A percentile compares a stretch with the other conserved stretches of the same genome.
Conservation (phyloP, 2,113 vertebrate species). For the Todiramphus chloris region DNA sequence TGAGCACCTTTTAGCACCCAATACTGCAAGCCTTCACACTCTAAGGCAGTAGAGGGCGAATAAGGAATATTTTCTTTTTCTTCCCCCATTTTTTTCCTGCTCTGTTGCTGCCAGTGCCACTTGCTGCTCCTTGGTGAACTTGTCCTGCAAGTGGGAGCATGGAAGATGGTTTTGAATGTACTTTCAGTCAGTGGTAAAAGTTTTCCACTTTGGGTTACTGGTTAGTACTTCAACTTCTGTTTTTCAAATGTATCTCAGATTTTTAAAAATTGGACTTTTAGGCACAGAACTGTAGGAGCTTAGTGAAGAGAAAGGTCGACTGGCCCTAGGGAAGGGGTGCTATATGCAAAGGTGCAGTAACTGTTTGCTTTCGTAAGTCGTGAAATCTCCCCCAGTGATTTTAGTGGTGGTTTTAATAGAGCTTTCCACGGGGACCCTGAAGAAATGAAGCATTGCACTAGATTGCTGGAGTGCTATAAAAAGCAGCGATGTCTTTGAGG, state of each 20-base stretch:
- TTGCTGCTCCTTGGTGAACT: neutral
- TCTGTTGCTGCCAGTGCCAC: neutral
- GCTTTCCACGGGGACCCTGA: neutral
- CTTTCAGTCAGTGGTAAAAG: neutral
- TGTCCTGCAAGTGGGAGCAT: neutral
- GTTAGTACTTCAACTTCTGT: neutral
- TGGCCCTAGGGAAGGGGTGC: neutral
- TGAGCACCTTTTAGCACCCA: neutral
- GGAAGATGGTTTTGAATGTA: neutral
- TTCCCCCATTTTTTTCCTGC: neutral
- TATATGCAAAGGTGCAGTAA: neutral
- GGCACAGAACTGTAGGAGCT: neutral
- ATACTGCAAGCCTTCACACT: neutral
- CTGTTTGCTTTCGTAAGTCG: neutral
- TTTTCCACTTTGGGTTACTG: neutral
- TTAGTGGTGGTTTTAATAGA: neutral
- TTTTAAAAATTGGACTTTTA: neutral
- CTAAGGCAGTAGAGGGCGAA: accelerated
- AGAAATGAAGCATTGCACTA: neutral
- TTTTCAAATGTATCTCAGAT: neutral
- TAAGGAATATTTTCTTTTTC: neutral
- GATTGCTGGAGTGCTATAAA: neutral
- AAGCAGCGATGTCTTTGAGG: neutral
- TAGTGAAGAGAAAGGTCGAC: neutral
- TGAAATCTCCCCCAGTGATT: neutral